These are phyloP conservation scores for Mimumesa dahlbomi DNA, from an alignment of 2,888 invertebrate genomes.

Conservation along the genomic window DNA sequence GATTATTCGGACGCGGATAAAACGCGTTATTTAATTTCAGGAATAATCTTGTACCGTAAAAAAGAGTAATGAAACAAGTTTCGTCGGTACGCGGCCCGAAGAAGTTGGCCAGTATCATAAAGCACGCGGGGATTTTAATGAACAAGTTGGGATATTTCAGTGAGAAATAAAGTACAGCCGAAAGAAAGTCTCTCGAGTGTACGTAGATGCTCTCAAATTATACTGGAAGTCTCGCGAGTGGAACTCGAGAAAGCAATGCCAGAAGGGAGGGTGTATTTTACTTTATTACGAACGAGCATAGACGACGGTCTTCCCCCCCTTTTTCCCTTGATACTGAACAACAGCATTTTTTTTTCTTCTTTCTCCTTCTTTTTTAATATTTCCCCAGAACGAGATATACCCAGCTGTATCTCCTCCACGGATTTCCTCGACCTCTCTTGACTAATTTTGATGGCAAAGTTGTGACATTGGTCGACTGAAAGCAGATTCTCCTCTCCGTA, in stretches of 20 bases:
- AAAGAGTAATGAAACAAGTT: slow-evolving; percentile 41
- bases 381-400: not conserved
- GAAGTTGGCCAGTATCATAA: slow-evolving; percentile 36
- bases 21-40: too few relatives aligned
- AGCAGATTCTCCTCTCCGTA: not conserved
- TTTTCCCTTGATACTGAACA: slow-evolving; percentile 21
- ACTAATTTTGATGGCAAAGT: slow-evolving; percentile 22
- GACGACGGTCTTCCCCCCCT: slow-evolving; percentile 3
- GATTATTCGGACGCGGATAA: too few relatives aligned
- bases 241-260: slow-evolving; percentile 38
- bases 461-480: not conserved
- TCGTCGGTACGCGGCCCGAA: slow-evolving; percentile 10
- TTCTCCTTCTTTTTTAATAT: slow-evolving; percentile 10
- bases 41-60: too few relatives aligned
- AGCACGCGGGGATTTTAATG: slow-evolving; percentile 52
- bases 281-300: slow-evolving; percentile 42
- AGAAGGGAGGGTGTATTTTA: slow-evolving; percentile 34
- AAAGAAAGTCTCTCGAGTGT: slow-evolving; percentile 43
- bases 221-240: slow-evolving; percentile 34
- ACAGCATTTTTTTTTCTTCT: slow-evolving; percentile 5
- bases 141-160: slow-evolving; percentile 51
- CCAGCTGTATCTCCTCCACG: not conserved
- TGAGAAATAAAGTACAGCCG: slow-evolving; percentile 36
- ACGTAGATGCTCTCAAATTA: slow-evolving; percentile 51
- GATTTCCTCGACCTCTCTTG: not conserved